Percentiles rank a stretch among this genome's conserved stretches.
Evolutionary conservation across 1,140 invertebrate genomes (phyloP).

Genomic region (Bactericera cockerelli): DNA sequence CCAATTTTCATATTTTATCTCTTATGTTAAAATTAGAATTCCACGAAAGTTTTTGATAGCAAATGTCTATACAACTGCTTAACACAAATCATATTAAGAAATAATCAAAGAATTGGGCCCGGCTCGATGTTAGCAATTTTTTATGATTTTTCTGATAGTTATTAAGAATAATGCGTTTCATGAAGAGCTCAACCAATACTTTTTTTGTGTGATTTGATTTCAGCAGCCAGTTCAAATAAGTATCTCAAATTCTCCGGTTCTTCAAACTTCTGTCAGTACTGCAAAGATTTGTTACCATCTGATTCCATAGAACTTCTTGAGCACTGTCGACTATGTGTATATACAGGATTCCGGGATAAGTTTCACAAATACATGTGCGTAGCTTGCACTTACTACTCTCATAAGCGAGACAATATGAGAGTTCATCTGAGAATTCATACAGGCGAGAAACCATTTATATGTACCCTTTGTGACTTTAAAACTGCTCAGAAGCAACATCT

Average conservation of each 20-base stretch:
- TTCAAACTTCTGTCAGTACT: background rate
- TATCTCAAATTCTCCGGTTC: background rate
- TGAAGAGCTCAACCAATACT: too few relatives aligned
- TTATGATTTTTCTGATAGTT: too few relatives aligned
- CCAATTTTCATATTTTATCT: too few relatives aligned
- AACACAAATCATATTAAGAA: too few relatives aligned
- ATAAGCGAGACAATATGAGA: slow-evolving; percentile 29
- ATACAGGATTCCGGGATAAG: background rate
- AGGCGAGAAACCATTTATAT: slow-evolving; percentile 53
- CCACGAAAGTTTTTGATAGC: too few relatives aligned
- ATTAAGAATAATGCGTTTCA: too few relatives aligned
- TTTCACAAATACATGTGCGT: slow-evolving; percentile 25
- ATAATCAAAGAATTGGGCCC: too few relatives aligned
- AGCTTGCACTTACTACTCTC: background rate
- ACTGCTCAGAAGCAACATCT: slow-evolving; percentile 23
- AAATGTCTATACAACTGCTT: too few relatives aligned
- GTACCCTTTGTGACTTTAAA: slow-evolving; percentile 41
- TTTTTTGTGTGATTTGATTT: too few relatives aligned
- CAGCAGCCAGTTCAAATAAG: background rate
- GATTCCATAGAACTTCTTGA: background rate
- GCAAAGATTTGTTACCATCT: background rate
- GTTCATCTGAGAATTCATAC: slow-evolving; percentile 53
- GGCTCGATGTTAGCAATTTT: too few relatives aligned
- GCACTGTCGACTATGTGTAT: background rate
- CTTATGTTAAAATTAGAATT: too few relatives aligned